Evolutionary conservation across 2,113 vertebrate species (phyloP).

Genomic region (Delphinapterus leucas): DNA sequence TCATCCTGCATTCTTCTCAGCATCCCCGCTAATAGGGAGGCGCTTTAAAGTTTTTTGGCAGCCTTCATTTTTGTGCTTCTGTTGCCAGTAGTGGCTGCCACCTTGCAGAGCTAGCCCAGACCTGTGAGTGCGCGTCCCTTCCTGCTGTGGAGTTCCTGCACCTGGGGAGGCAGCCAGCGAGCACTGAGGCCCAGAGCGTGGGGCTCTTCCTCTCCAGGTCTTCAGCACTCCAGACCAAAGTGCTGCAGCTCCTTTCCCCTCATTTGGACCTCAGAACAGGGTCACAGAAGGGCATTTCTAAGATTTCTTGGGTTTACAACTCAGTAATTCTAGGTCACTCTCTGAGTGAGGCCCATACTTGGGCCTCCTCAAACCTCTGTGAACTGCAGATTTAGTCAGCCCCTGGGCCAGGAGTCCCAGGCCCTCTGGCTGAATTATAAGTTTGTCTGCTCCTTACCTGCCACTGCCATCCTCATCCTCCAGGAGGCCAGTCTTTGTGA

Average conservation of each 20-base stretch:
- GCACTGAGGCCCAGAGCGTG: fast-evolving
- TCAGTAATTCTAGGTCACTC: neutral
- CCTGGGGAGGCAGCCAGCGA: neutral
- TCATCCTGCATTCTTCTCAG: neutral
- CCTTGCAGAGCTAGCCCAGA: neutral
- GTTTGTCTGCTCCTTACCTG: neutral
- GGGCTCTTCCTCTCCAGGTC: neutral
- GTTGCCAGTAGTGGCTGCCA: neutral
- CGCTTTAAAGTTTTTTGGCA: neutral
- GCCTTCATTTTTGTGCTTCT: neutral
- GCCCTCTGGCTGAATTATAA: neutral
- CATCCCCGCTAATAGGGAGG: neutral
- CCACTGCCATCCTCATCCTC: neutral
- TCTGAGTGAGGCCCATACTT: neutral
- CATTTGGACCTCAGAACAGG: neutral
- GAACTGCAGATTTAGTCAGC: neutral
- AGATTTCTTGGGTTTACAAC: neutral
- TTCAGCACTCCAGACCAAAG: neutral
- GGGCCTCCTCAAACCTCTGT: neutral
- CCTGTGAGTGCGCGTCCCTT: neutral
- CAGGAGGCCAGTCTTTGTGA: neutral
- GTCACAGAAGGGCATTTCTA: neutral
- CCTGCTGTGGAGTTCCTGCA: neutral
- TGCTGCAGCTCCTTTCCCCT: neutral
- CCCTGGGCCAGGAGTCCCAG: neutral